These are phyloP conservation scores for Harpagifer antarcticus DNA, from an alignment of 2,797 vertebrate species.

Conservation along the genomic window DNA sequence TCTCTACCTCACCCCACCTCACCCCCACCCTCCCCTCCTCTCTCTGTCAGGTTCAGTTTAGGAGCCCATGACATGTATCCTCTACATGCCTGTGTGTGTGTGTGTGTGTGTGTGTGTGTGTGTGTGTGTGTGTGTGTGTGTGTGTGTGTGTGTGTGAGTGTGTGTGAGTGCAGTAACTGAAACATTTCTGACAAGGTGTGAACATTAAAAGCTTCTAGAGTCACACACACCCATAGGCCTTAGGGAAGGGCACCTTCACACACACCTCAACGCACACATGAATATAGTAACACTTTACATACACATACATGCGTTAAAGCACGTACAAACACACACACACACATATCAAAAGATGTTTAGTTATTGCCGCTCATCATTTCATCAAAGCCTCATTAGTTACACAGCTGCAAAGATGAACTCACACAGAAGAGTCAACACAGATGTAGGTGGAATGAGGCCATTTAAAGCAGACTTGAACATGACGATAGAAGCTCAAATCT, in stretches of 20 bases:
- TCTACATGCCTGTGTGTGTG: conserved; percentile 43
- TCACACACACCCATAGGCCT: conserved; percentile 58
- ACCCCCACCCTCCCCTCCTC: conserved; percentile 14
- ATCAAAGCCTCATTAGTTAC: background rate
- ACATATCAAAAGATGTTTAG: background rate
- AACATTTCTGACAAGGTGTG: conserved; percentile 77
- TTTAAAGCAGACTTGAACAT: background rate
- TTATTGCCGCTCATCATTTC: background rate
- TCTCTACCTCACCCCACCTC: conserved; percentile 17
- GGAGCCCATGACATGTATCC: conserved; percentile 68
- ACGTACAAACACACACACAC: background rate
- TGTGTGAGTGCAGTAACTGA: conserved; percentile 47
- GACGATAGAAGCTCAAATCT: background rate
- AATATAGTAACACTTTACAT: conserved; percentile 23
- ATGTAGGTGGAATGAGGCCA: background rate
- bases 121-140: conserved; percentile 13
- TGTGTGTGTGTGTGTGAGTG: conserved; percentile 7
- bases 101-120: conserved; percentile 15
- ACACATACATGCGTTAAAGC: background rate
- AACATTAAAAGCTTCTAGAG: conserved; percentile 76
- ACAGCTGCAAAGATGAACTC: background rate
- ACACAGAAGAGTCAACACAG: background rate
- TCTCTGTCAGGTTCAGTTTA: conserved; percentile 72
- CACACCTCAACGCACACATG: conserved; percentile 8
- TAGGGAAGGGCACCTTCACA: conserved; percentile 73